Conservation (phyloP, 2,888 invertebrate species). For the Melinopterus prodromus region DNA sequence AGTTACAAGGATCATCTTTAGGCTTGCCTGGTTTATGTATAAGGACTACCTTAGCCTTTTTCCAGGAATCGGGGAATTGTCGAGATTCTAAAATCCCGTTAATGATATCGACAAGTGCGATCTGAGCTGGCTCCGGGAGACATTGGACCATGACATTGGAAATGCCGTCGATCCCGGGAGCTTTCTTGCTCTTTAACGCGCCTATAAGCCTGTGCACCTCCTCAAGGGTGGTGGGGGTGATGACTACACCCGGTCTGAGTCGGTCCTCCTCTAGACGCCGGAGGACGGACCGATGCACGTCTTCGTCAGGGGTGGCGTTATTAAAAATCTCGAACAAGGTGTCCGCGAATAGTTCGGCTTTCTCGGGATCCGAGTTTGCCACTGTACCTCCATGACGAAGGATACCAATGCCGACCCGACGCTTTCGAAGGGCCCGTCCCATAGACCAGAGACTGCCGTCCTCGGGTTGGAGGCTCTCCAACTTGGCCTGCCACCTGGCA, state of each 20-base stretch:
- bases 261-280: not conserved
- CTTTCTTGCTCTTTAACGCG: not conserved
- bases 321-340: not conserved
- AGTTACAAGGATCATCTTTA: not conserved
- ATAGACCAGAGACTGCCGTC: not conserved
- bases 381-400: not conserved
- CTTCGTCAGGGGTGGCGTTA: not conserved
- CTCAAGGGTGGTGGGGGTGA: not conserved
- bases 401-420: not conserved
- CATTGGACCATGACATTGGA: not conserved
- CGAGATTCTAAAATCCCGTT: not conserved
- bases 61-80: not conserved
- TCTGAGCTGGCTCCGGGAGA: not conserved
- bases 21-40: slow-evolving; percentile 9
- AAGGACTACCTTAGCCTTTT: not conserved
- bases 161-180: not conserved
- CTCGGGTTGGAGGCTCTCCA: not conserved
- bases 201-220: not conserved
- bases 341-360: not conserved
- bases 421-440: not conserved
- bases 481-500: not conserved
- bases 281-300: not conserved
- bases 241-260: not conserved
- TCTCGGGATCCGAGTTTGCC: not conserved
- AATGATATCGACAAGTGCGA: not conserved